phyloP scores from a whole-genome alignment of 2,797 vertebrate genomes.

The Fistularia tabacaria region DNA sequence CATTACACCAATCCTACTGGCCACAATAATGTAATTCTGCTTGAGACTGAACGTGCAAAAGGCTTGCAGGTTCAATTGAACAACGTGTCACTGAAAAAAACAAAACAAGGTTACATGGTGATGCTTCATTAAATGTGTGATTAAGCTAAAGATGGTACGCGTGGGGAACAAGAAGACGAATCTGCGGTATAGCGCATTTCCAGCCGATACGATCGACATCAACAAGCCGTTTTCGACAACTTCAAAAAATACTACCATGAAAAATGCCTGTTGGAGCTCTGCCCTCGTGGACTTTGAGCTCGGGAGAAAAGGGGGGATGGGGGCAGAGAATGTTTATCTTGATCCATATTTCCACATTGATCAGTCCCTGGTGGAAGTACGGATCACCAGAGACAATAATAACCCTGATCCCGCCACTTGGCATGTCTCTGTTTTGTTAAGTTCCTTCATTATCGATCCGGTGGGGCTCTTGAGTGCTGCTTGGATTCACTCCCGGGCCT shows the following conservation, averaged over 20 bases:
- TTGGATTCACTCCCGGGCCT: conserved; percentile 67
- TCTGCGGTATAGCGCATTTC: background rate
- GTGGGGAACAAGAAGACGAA: background rate
- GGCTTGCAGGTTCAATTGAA: no score
- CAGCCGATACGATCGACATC: background rate
- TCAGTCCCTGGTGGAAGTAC: conserved; percentile 70
- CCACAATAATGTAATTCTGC: no score
- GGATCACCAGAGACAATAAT: conserved; percentile 72
- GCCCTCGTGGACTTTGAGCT: conserved; percentile 2
- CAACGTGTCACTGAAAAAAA: no score
- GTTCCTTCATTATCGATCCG: conserved; percentile 72
- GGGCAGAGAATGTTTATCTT: conserved; percentile 63
- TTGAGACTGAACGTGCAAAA: no score
- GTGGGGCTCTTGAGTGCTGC: conserved; percentile 72
- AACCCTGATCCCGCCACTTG: conserved; percentile 69
- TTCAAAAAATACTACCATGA: background rate
- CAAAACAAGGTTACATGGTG: background rate
- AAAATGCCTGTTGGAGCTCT: no score
- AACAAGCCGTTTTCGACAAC: background rate
- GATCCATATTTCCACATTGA: conserved; percentile 76
- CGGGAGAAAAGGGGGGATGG: conserved; percentile 29
- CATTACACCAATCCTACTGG: no score
- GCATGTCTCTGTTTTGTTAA: conserved; percentile 79
- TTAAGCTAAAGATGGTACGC: no score
- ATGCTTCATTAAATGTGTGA: background rate